Evolutionary conservation across 1,140 invertebrate species (phyloP).

Genomic region (Cyphomyrmex costatus): DNA sequence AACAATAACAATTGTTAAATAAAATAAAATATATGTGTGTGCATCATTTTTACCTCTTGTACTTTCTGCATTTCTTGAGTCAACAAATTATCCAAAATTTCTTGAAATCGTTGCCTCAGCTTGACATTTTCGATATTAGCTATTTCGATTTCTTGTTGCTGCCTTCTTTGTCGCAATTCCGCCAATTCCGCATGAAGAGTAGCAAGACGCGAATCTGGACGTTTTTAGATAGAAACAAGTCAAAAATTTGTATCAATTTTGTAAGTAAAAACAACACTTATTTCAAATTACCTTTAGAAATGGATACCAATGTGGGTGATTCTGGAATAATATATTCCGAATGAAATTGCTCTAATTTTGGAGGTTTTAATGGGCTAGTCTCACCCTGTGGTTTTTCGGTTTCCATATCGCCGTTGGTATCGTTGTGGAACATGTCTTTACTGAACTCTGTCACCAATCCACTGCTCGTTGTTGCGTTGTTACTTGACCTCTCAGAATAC

Average conservation of each 20-base stretch:
- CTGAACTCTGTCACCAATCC: slow-evolving; percentile 87
- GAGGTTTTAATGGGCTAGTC: slow-evolving; percentile 70
- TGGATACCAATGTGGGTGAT: slow-evolving; percentile 65
- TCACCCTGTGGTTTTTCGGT: slow-evolving; percentile 62
- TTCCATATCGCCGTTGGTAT: slow-evolving; percentile 77
- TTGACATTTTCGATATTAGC: slow-evolving; percentile 95
- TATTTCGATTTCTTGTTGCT: slow-evolving; percentile 94
- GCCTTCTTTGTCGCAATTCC: slow-evolving; percentile 90
- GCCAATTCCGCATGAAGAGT: slow-evolving; percentile 90
- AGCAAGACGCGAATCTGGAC: slow-evolving; percentile 83
- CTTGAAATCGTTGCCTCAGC: slow-evolving; percentile 93
- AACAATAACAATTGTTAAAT: not conserved
- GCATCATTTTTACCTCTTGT: slow-evolving; percentile 88
- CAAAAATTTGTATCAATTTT: not conserved
- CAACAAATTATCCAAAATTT: slow-evolving; percentile 92
- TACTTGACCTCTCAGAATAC: slow-evolving; percentile 83
- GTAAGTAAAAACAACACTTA: not conserved
- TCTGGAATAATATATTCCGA: slow-evolving; percentile 84
- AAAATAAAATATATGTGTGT: not conserved
- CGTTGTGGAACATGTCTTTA: slow-evolving; percentile 87
- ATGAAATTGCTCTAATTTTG: slow-evolving; percentile 83
- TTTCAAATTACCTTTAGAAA: slow-evolving; percentile 71
- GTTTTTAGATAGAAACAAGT: slow-evolving; percentile 22
- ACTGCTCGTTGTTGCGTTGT: slow-evolving; percentile 78
- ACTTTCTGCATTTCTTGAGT: slow-evolving; percentile 93